phyloP scores from a whole-genome alignment of 2,113 vertebrate species.

The Alexandromys fortis region DNA sequence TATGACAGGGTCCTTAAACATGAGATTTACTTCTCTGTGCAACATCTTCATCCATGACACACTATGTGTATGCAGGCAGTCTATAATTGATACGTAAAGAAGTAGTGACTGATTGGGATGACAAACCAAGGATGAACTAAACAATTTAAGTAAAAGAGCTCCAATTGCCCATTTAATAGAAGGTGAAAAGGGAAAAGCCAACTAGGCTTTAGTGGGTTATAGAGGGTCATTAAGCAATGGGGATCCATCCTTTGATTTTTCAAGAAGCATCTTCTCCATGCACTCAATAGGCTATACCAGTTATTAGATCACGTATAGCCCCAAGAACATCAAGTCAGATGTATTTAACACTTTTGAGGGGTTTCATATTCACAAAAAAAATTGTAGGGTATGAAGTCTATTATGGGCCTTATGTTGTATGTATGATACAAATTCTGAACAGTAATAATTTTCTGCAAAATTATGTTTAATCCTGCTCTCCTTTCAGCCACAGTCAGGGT shows the following conservation, averaged over 20 bases:
- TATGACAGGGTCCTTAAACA: background rate
- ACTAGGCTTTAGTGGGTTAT: background rate
- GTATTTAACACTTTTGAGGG: background rate
- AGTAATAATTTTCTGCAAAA: conserved; percentile 4
- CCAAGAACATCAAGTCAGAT: background rate
- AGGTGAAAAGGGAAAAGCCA: background rate
- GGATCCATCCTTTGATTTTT: conserved; percentile 39
- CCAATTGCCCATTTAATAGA: background rate
- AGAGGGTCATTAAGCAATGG: conserved; percentile 21
- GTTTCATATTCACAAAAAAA: conserved; percentile 29
- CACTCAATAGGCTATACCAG: conserved; percentile 34
- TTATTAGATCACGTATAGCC: conserved; percentile 25
- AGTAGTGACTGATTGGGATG: background rate
- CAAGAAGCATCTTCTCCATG: conserved; percentile 33
- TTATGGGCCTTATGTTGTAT: background rate
- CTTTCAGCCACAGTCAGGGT: conserved; percentile 49
- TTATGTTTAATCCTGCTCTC: background rate
- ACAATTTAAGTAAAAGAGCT: background rate
- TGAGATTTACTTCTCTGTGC: background rate
- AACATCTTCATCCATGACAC: background rate
- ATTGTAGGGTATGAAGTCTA: background rate
- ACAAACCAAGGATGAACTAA: background rate
- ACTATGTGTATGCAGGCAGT: background rate
- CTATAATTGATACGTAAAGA: background rate
- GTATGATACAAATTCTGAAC: background rate